Evolutionary conservation across 2,888 invertebrate species (phyloP), one percentile per base, ranked within the genome.

Genomic region (Eugnorisma glareosa): DNA sequence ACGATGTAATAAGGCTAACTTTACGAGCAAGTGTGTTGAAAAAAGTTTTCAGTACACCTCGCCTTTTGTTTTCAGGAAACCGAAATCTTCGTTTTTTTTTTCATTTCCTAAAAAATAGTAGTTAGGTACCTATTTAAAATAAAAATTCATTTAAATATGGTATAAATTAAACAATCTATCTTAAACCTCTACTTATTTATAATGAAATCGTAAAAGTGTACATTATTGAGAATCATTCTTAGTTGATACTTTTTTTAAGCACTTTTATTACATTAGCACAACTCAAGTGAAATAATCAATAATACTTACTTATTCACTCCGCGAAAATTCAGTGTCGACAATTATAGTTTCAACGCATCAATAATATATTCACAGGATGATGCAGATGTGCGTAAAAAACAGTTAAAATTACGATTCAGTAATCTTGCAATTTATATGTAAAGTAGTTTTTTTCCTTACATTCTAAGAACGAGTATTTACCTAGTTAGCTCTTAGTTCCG

Each of bases 381-480:
- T 35, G 13, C 8, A 28, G 8, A 43, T 35, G 6, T 43, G 43
- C 51, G 13, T 43, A 54, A 57, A 57, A 59, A 77, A 48, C 28
- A 15, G 15, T n/a, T 21, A 24, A 59, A 48, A 35, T 21, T 43
- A 21, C 7, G 35, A 28, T 37, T 28, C 51, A 59, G 28, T 35
- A n/a, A 35, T 37, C 10, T 67, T 40, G 37, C 61, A 61, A 83
- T 83, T 83, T 54, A 54, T n/a, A 54, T 79, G 45, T 54, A 35
- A 83, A 79, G 61, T n/a, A 15, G 45, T 61, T 83, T 67, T 78
- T 78, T 82, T 75, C 11, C 18, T 13, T 10, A 31, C 3, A 31
- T 67, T 83, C 24, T 45, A n/a, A 66, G 37, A 67, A 63, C 51
- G n/a, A 13, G 21, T 74, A 54, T 37, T 5, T 18, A 59, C n/a